These are phyloP conservation scores for Triplophysa yarkandensis DNA, from an alignment of 2,797 vertebrate genomes.

Conservation along the genomic window DNA sequence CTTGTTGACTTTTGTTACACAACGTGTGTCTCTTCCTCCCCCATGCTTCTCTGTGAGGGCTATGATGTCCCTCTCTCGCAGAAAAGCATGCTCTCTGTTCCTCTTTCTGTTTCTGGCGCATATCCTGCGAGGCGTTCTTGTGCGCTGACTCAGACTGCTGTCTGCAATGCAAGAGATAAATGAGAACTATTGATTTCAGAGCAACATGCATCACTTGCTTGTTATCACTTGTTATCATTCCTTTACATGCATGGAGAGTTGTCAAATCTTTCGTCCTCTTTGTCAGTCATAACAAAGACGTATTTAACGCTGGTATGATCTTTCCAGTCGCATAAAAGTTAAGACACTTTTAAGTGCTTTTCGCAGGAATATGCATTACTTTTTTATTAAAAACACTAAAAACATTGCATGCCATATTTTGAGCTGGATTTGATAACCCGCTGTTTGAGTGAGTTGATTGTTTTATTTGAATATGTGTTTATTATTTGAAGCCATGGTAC, in stretches of 20 bases:
- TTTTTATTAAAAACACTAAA: not conserved
- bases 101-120: slow-evolving; percentile 40
- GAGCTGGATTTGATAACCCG: not conserved
- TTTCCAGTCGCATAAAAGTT: not conserved
- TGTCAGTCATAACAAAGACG: slow-evolving; percentile 9
- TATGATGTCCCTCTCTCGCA: slow-evolving; percentile 32
- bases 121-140: slow-evolving; percentile 47
- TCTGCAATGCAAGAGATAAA: slow-evolving; percentile 49
- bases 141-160: slow-evolving; percentile 63
- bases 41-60: slow-evolving; percentile 14
- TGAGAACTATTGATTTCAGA: slow-evolving; percentile 26
- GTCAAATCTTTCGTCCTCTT: slow-evolving; percentile 25
- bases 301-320: not conserved
- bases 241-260: slow-evolving; percentile 12
- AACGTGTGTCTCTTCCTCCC: slow-evolving; percentile 66
- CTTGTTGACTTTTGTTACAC: slow-evolving; percentile 69
- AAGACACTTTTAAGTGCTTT: not conserved
- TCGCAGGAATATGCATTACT: not conserved
- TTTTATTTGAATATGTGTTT: not conserved
- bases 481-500: not conserved
- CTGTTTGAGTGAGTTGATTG: not conserved
- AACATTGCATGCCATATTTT: not conserved
- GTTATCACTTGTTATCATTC: slow-evolving; percentile 40
- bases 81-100: slow-evolving; percentile 30
- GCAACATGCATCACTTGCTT: slow-evolving; percentile 2